Base-by-base conservation (phyloP, 2,113 vertebrate genomes). In the Muscicapa adusta region DNA sequence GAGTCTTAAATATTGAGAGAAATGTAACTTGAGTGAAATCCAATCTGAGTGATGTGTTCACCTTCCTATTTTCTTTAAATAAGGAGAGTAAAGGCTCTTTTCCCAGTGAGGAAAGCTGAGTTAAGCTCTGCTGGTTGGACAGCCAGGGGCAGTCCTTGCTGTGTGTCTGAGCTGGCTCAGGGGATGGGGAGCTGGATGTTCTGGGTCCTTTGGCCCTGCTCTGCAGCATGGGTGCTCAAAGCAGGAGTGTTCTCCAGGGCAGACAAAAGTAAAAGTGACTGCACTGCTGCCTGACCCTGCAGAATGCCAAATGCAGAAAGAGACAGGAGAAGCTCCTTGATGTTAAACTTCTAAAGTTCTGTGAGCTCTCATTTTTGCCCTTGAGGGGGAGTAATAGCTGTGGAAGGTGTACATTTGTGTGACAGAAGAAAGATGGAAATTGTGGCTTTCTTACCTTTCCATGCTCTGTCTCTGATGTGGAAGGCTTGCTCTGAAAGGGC, bases 401-500 rank as follows among this genome's bases (percentile, higher is more conserved):
- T 22, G 56, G 62, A 62, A 82, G 28, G 17, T 8, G 24, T 47
- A 11, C 29, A 34, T 38, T 31, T 4, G 3, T 60, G 60, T 77
- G 79, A 91, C 29, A 36, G 31, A 86, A 80, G 8, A 28, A 48
- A 43, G n/a, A 50, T 31, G 14, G 71, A 85, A 75, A 50, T 58
- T 1, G 1, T 66, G 53, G 31, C 43, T 75, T 24, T 73, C 43
- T 58, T 57, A 11, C 25, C 51, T 31, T 42, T 66, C 34, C 10
- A 6, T 50, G 51, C 12, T 2, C 82, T 22, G 3, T 25, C 51
- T 85, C 0, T 58, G 67, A 51, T 0, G 5, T 71, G 28, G 36
- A 26, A 85, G 26, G 29, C 54, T 90, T 77, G 19, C 62, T 89
- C 29, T 40, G 66, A 87, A 92, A 91, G 83, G 45, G 10, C 31